Base-by-base conservation (phyloP, 2,797 vertebrate genomes). In the Sylvia borin region DNA sequence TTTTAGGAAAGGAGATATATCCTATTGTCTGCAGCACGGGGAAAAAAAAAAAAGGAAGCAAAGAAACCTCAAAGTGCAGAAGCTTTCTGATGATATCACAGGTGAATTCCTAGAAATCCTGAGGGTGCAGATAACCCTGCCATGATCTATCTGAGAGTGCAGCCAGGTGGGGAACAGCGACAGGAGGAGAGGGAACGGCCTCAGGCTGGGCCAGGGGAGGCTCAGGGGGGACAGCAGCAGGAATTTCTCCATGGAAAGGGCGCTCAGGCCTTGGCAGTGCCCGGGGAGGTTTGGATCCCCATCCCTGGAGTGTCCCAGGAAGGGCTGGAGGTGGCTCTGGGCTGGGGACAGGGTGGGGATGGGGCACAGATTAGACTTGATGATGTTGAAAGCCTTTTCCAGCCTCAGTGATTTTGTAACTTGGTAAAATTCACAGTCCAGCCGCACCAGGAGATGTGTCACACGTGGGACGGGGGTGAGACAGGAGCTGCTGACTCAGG, bases 311-410 rank as follows among this genome's bases (percentile, higher is more conserved):
- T 13, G 50, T 3, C 70, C 34, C 3, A 62, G 47, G 17, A 53
- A 53, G 4, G 14, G 4, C 54, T 68, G n/a, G 58, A 32, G 7
- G 13, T 68, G 62, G 19, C 70, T 54, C 68, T 27, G 68, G 61
- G 62, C 42, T 64, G 51, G 51, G 22, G 36, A 64, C 22, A 19
- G 1, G 50, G 43, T n/a, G 43, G 45, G n/a, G 11, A 73, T 26
- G 2, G 2, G 22, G 22, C 36, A 62, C 43, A 82, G 27, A 0
- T 5, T 0, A 2, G 32, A 29, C 14, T 11, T 1, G 9, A 7
- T n/a, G 43, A 31, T 38, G 16, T 1, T 64, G 24, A 14, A 74
- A n/a, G 12, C 6, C 50, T 71, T 71, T 58, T 9, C 24, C 38
- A 64, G 5, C 7, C 27, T 22, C 58, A 51, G 26, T 2, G 10